These are phyloP conservation scores for Dasypogon diadema DNA, from an alignment of 2,888 invertebrate genomes.

Conservation along the genomic window DNA sequence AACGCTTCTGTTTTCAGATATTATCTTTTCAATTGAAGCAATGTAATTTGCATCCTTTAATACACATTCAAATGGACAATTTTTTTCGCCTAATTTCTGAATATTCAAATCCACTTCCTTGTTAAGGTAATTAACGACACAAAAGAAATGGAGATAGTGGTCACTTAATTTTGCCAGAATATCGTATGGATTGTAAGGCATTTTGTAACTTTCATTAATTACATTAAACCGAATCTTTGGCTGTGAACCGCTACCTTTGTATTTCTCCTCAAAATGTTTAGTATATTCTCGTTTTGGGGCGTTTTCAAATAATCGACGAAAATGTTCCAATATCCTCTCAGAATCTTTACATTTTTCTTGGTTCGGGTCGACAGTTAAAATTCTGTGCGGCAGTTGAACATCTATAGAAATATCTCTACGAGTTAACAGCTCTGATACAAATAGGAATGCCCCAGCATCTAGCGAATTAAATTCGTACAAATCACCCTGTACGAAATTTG, in stretches of 20 bases:
- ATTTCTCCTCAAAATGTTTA: constrained; percentile 63
- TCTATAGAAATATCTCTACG: constrained; percentile 62
- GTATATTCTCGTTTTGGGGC: constrained; percentile 66
- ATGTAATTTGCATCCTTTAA: constrained; percentile 64
- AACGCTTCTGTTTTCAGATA: constrained; percentile 60
- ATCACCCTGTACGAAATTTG: constrained; percentile 54
- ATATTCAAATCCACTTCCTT: constrained; percentile 61
- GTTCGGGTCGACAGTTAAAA: constrained; percentile 65
- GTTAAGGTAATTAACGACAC: constrained; percentile 63
- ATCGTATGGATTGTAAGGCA: constrained; percentile 64
- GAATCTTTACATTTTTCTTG: constrained; percentile 60
- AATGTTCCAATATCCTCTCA: constrained; percentile 66
- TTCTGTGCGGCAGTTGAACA: constrained; percentile 63
- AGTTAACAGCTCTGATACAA: constrained; percentile 69
- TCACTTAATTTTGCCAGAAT: constrained; percentile 63
- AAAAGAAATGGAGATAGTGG: constrained; percentile 66
- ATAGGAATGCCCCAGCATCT: constrained; percentile 70
- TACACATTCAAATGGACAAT: constrained; percentile 65
- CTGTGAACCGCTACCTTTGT: constrained; percentile 53
- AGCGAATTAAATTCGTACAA: constrained; percentile 65
- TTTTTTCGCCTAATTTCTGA: constrained; percentile 56
- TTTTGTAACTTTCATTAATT: constrained; percentile 64
- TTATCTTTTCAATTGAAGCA: constrained; percentile 63
- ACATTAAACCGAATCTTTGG: constrained; percentile 64
- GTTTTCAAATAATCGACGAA: constrained; percentile 64